Evolutionary conservation across 1,140 invertebrate species (phyloP), one percentile per base, ranked within the genome.

Genomic region (Diprion similis): DNA sequence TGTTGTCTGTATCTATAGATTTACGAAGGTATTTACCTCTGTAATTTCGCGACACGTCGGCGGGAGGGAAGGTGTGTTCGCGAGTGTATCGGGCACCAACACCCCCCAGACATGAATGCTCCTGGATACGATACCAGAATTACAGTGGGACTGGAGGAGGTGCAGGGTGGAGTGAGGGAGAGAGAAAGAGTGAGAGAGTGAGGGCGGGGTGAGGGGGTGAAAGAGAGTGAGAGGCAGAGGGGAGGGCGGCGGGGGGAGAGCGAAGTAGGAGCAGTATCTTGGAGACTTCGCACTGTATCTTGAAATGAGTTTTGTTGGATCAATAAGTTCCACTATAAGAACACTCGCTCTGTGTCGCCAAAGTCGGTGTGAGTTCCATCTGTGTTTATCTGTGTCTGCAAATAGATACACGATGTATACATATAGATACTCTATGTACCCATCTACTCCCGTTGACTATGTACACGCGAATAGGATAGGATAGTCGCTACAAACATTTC

Each of bases 291-390:
- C 86, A 88, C 86, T 87, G 87, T 89, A 89, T 89, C 87, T 89
- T 87, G 87, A 89, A 89, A 89, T 89, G 86, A 89, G 87, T 89
- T 88, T 88, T 88, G 87, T 88, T 88, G 87, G 87, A 88, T 88
- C 87, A 88, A 88, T 88, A 88, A 88, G 87, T 88, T 88, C 86
- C 85, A 87, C 86, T 88, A 88, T 88, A 88, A 88, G 87, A 88
- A 88, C 86, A 88, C 83, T 84, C 83, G 81, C 80, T 77, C 76
- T 80, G 79, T 81, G 78, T 75, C 79, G 77, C 79, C 77, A 75
- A 78, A 79, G 78, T 83, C 78, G 70, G 81, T 79, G 80, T 81
- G 78, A 73, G 82, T 81, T 77, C 77, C 78, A 83, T 83, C 76
- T 78, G 77, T 83, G 81, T 85, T 83, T 84, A 84, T 85, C 80